Evolutionary conservation across 2,797 vertebrate genomes (phyloP), one percentile per base, ranked within the genome.

Genomic region (Syngnathus acus): DNA sequence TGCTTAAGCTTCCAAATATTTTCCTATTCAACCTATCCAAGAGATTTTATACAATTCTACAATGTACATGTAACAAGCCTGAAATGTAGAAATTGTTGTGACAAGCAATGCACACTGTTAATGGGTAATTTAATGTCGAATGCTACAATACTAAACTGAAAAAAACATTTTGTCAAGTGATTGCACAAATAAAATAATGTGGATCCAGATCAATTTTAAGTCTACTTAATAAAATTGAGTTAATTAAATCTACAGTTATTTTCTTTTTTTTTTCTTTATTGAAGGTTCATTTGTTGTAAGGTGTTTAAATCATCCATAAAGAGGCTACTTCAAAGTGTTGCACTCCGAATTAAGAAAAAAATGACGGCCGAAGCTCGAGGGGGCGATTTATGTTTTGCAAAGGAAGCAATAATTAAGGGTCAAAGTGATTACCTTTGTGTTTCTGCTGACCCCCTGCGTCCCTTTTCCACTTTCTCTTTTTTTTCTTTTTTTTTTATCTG

Each of bases 321-420:
- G 11, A 16, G 40, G 11, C 21, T 13, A 45, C 54, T 57, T 57
- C 7, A 57, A 57, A 57, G 13, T 9, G 57, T 19, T 39, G 57
- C 6, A 1, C 17, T 42, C 9, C 21, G 19, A 62, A 7, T 14
- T 40, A 26, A 21, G 40, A 45, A 62, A 61, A 5, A 61, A 45
- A 13, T 26, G 60, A 45, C 21, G 21, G 45, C 58, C 72, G 39
- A 45, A 69, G 64, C 72, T 81, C 66, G 78, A 38, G 23, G 42
- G 45, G 42, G 11, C 42, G 10, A 32, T 63, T 63, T 32, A 64
- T 50, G 61, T 47, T 63, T 38, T 65, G 32, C 47, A 39, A 74
- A 89, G 87, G 87, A 91, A 90, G 82, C 80, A 82, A 87, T 89
- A 77, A 85, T 84, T 80, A 84, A 78, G 71, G 88, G 88, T 90